Conservation (phyloP, 2,113 vertebrate species). For the Platycercus adscitus region DNA sequence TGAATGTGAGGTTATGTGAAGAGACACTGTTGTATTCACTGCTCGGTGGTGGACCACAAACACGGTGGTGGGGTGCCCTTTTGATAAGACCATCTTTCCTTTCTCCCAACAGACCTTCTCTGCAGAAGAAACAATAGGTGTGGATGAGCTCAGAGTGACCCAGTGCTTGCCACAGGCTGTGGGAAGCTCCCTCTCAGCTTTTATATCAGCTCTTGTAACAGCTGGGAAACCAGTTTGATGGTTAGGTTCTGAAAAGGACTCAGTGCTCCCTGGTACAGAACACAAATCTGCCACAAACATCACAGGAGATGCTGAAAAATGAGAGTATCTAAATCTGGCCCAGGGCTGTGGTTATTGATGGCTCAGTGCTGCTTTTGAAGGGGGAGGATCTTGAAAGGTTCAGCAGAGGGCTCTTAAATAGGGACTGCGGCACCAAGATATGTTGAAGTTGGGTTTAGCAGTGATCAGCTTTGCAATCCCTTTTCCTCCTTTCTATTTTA, state of each 20-base stretch:
- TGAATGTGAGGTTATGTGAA: background rate
- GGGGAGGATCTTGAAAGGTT: background rate
- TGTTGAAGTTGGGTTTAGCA: background rate
- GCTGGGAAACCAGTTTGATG: background rate
- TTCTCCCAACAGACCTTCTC: background rate
- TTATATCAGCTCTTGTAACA: background rate
- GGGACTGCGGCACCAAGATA: fast-evolving
- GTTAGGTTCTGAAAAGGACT: background rate
- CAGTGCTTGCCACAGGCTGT: background rate
- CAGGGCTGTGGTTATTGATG: background rate
- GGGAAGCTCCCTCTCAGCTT: background rate
- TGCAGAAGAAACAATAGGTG: background rate
- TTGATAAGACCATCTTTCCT: background rate
- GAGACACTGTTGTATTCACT: background rate
- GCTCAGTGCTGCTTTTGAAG: background rate
- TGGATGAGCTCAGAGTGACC: background rate
- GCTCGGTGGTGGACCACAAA: background rate
- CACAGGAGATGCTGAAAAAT: background rate
- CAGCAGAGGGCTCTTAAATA: background rate
- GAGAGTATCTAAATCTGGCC: background rate
- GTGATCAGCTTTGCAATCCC: background rate
- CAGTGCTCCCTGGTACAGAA: background rate
- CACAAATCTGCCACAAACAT: background rate
- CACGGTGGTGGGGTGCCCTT: background rate
- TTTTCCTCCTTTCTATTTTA: background rate